phyloP scores from a whole-genome alignment of 2,888 invertebrate species.

The Eupeodes latifasciatus region DNA sequence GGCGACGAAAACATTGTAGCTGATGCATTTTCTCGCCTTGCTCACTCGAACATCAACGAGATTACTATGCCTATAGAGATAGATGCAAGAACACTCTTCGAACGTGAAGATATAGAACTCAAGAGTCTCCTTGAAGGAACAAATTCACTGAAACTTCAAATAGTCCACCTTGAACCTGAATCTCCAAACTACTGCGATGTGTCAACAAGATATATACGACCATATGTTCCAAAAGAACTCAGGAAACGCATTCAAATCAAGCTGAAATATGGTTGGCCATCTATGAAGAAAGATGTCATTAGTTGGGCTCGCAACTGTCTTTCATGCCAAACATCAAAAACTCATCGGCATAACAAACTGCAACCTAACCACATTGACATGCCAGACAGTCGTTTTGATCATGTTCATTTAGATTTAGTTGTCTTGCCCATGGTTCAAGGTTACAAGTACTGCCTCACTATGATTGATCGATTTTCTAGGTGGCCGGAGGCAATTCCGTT shows the following conservation, averaged over 20 bases:
- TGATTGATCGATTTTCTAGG: background rate
- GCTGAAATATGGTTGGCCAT: conserved; percentile 48
- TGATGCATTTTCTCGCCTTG: too few relatives aligned
- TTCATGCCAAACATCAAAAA: conserved; percentile 40
- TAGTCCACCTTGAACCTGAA: background rate
- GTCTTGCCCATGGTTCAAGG: conserved; percentile 1
- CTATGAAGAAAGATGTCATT: conserved; percentile 42
- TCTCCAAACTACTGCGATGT: conserved; percentile 11
- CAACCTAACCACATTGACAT: conserved; percentile 10
- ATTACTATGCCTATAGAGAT: too few relatives aligned
- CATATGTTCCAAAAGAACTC: conserved; percentile 41
- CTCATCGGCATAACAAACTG: conserved; percentile 26
- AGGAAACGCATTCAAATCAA: conserved; percentile 43
- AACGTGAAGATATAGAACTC: too few relatives aligned
- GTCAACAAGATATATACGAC: conserved; percentile 29
- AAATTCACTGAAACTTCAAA: background rate
- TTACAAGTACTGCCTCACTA: too few relatives aligned
- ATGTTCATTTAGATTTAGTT: conserved; percentile 33
- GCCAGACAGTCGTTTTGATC: conserved; percentile 29
- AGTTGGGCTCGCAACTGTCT: conserved; percentile 39
- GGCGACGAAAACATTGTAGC: too few relatives aligned
- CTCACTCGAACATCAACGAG: too few relatives aligned
- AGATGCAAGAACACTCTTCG: too few relatives aligned
- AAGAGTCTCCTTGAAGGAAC: too few relatives aligned
- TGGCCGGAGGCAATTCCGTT: conserved; percentile 35